These are phyloP conservation scores for Cebidichthys violaceus DNA, from an alignment of 2,113 vertebrate genomes.

Conservation along the genomic window DNA sequence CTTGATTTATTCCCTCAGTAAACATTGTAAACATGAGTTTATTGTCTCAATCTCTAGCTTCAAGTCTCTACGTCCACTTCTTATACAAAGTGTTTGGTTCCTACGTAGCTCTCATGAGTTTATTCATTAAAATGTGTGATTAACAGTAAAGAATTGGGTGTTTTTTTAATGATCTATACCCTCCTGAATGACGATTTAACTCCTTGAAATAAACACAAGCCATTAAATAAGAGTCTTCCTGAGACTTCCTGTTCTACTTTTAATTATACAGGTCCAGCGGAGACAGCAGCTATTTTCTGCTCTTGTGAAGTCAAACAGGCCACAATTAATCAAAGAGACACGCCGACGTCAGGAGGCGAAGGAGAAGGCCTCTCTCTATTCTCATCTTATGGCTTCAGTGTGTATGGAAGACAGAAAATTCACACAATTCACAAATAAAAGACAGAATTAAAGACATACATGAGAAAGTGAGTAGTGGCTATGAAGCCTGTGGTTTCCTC, in stretches of 20 bases:
- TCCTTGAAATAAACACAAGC: background rate
- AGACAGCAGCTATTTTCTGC: constrained; percentile 15
- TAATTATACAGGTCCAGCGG: constrained; percentile 17
- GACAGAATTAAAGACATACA: background rate
- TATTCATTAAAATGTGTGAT: background rate
- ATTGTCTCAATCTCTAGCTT: background rate
- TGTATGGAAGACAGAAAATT: background rate
- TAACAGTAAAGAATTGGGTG: background rate
- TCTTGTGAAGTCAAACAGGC: constrained; percentile 18
- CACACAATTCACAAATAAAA: background rate
- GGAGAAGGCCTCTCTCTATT: background rate
- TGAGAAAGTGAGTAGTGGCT: background rate
- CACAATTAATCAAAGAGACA: constrained; percentile 14
- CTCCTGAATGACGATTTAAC: background rate
- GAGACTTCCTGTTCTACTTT: background rate
- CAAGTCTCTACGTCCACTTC: background rate
- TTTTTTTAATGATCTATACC: background rate
- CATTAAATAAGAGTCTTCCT: background rate
- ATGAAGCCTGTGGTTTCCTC: background rate
- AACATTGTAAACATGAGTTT: background rate
- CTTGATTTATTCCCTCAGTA: background rate
- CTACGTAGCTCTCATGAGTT: background rate
- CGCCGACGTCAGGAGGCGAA: background rate
- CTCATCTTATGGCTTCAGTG: background rate
- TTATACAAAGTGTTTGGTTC: background rate